A percentile compares a stretch with the other conserved stretches of the same genome.
Evolutionary conservation across 1,140 invertebrate genomes (phyloP).

Genomic region (Caenorhabditis briggsae): DNA sequence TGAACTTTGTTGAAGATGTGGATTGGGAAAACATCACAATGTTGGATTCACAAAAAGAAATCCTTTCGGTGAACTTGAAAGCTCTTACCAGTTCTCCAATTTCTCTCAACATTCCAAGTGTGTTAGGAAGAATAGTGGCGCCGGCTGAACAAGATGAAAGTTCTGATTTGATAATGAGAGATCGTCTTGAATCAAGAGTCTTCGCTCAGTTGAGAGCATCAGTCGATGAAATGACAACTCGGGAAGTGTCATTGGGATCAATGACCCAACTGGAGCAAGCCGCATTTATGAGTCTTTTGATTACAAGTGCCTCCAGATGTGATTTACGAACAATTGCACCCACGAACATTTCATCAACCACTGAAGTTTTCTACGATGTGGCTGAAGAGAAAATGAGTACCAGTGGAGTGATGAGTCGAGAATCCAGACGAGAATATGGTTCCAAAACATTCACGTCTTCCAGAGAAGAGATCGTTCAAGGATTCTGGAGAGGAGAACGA

Average conservation of each 20-base stretch:
- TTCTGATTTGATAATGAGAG: slow-evolving; percentile 44
- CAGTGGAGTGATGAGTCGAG: slow-evolving; percentile 8
- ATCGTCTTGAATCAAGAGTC: slow-evolving; percentile 16
- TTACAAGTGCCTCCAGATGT: slow-evolving; percentile 43
- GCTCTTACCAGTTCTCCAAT: slow-evolving; percentile 23
- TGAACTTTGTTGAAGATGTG: slow-evolving; percentile 17
- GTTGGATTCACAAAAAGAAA: slow-evolving; percentile 18
- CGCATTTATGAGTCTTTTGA: slow-evolving; percentile 29
- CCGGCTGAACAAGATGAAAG: slow-evolving; percentile 16
- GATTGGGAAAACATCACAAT: slow-evolving; percentile 34
- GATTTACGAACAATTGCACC: slow-evolving; percentile 20
- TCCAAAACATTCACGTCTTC: slow-evolving; percentile 13
- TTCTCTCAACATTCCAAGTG: slow-evolving; percentile 12
- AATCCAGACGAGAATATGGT: not conserved
- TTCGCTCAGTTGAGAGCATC: slow-evolving; percentile 41
- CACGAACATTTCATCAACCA: not conserved
- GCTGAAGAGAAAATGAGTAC: slow-evolving; percentile 50
- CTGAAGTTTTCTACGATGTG: slow-evolving; percentile 34
- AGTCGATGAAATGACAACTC: slow-evolving; percentile 25
- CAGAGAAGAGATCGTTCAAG: slow-evolving; percentile 47
- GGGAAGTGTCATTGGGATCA: slow-evolving; percentile 27
- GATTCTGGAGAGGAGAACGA: slow-evolving; percentile 51
- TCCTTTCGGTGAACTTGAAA: slow-evolving; percentile 2
- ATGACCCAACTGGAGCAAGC: slow-evolving; percentile 47
- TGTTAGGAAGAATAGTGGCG: slow-evolving; percentile 16